Evolutionary conservation across 2,113 vertebrate species (phyloP).

Genomic region (Menura novaehollandiae): DNA sequence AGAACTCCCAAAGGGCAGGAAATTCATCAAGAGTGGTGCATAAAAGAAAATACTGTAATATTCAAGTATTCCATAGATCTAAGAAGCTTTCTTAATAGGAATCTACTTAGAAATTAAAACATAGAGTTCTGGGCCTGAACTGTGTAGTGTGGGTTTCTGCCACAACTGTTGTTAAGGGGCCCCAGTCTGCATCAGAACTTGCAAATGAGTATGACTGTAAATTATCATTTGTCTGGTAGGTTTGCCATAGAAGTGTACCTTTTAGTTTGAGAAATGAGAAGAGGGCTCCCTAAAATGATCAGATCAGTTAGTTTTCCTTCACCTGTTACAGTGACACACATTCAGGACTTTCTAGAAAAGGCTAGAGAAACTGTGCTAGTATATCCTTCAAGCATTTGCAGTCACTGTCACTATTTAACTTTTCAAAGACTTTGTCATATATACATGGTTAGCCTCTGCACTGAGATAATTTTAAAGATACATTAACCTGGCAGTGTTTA

Average conservation of each 20-base stretch:
- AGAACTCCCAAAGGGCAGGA: neutral
- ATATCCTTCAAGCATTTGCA: neutral
- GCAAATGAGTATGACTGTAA: neutral
- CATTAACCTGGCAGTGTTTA: accelerated
- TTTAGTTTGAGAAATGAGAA: neutral
- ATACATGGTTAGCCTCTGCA: neutral
- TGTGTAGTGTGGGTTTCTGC: neutral
- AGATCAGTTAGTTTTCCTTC: neutral
- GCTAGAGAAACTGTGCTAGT: neutral
- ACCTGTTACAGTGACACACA: neutral
- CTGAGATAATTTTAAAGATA: neutral
- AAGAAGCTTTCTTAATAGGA: neutral
- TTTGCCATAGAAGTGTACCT: neutral
- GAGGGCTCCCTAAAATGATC: neutral
- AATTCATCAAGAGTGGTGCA: neutral
- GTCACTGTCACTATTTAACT: neutral
- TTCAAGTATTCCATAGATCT: neutral
- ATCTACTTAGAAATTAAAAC: neutral
- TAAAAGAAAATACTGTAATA: neutral
- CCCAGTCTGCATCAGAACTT: neutral
- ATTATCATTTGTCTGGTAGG: neutral
- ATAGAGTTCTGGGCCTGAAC: neutral
- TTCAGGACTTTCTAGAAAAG: neutral
- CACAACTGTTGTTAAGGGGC: neutral
- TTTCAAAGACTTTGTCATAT: neutral